Conservation (phyloP, 2,888 invertebrate genomes). For the Sylvicola cinctus region DNA sequence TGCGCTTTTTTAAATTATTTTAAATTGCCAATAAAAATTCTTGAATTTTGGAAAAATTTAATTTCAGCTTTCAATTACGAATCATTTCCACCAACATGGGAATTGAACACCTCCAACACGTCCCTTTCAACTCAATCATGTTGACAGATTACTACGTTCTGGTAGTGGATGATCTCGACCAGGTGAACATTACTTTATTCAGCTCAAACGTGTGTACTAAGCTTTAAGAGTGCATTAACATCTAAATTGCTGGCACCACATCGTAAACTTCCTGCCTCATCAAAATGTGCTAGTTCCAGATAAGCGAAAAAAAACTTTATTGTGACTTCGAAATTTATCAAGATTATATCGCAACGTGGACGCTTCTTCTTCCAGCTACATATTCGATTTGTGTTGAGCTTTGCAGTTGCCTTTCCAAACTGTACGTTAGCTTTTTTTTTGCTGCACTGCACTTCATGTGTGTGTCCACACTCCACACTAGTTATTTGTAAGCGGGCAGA, state of each 20-base stretch:
- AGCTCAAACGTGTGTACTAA: not conserved
- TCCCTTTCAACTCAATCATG: slow-evolving; percentile 1
- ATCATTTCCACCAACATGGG: slow-evolving; percentile 2
- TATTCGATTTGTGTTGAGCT: too few relatives aligned
- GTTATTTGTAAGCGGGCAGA: too few relatives aligned
- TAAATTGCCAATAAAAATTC: not conserved
- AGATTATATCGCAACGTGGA: too few relatives aligned
- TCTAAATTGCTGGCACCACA: too few relatives aligned
- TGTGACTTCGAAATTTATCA: not conserved
- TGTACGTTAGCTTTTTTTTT: too few relatives aligned
- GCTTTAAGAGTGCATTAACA: too few relatives aligned
- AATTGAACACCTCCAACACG: not conserved
- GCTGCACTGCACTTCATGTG: too few relatives aligned
- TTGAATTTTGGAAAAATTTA: too few relatives aligned
- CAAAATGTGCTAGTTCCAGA: not conserved
- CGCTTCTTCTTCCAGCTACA: not conserved
- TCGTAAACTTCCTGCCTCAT: not conserved
- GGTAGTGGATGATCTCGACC: slow-evolving; percentile 14
- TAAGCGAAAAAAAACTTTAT: not conserved
- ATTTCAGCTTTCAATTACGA: slow-evolving; percentile 5
- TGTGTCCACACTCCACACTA: too few relatives aligned
- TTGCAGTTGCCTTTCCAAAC: too few relatives aligned
- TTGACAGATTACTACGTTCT: slow-evolving; percentile 18
- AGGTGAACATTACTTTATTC: slow-evolving; percentile 5
- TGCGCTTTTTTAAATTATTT: not conserved